A percentile compares a stretch with the other conserved stretches of the same genome.
These are phyloP conservation scores for Drosophila rubida DNA, from an alignment of 2,888 invertebrate genomes.

Conservation along the genomic window DNA sequence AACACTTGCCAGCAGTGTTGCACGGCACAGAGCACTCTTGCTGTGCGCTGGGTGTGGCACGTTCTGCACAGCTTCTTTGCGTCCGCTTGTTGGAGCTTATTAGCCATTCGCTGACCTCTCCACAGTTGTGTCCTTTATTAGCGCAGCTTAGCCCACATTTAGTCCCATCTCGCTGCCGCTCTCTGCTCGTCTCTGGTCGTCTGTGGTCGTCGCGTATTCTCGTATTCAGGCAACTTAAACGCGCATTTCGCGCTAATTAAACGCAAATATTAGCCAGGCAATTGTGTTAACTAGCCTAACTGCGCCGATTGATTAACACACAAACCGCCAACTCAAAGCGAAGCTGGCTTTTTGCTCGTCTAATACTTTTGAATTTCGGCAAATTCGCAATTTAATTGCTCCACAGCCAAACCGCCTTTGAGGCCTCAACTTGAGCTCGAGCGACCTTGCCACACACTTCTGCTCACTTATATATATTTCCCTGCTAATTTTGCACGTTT, in stretches of 20 bases:
- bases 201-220: background rate
- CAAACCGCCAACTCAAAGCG: too few species aligned
- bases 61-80: background rate
- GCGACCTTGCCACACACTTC: too few species aligned
- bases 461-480: too few species aligned
- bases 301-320: background rate
- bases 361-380: too few species aligned
- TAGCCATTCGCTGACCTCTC: conserved; percentile 12
- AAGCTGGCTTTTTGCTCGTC: too few species aligned
- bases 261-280: background rate
- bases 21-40: too few species aligned
- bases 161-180: background rate
- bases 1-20: background rate
- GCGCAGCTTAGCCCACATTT: conserved; percentile 1
- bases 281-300: background rate
- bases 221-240: background rate
- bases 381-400: too few species aligned
- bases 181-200: too few species aligned
- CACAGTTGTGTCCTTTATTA: conserved; percentile 14
- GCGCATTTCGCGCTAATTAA: background rate
- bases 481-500: background rate
- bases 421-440: background rate
- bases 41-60: background rate
- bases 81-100: background rate
- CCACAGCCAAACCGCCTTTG: too few species aligned